Percentiles rank a stretch among this genome's conserved stretches.
These are phyloP conservation scores for Linnaemya vulpina DNA, from an alignment of 2,888 invertebrate species.

Conservation along the genomic window DNA sequence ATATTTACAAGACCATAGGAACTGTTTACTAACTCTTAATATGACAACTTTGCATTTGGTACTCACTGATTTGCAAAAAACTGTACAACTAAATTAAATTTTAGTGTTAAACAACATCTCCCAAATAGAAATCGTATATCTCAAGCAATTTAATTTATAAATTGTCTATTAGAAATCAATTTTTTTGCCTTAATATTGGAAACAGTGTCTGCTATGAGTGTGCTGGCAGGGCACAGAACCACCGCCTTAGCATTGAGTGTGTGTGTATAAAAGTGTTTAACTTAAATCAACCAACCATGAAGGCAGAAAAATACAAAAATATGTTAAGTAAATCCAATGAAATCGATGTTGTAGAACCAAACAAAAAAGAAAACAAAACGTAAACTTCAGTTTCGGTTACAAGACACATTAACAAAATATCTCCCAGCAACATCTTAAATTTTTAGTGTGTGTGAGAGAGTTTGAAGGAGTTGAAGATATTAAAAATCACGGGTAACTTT, in stretches of 20 bases:
- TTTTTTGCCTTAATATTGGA: background rate
- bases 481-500: too few species aligned
- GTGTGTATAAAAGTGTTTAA: slow-evolving; percentile 37
- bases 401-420: background rate
- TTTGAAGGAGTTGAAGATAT: too few species aligned
- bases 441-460: background rate
- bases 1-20: too few species aligned
- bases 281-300: slow-evolving; percentile 60
- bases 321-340: slow-evolving; percentile 54
- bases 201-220: slow-evolving; percentile 9
- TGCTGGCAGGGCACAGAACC: background rate
- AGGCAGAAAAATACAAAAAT: slow-evolving; percentile 48
- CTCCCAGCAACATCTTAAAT: background rate
- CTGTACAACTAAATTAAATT: too few species aligned
- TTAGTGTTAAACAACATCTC: too few species aligned
- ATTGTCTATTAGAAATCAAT: background rate
- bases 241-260: background rate
- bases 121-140: too few species aligned
- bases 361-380: slow-evolving; percentile 20
- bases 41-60: too few species aligned
- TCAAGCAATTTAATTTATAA: too few species aligned
- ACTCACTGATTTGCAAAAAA: too few species aligned
- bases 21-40: too few species aligned
- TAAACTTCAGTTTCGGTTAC: slow-evolving; percentile 41
- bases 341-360: slow-evolving; percentile 61